Base-by-base conservation (phyloP, 2,113 vertebrate genomes). In the Anser brachyrhynchus region DNA sequence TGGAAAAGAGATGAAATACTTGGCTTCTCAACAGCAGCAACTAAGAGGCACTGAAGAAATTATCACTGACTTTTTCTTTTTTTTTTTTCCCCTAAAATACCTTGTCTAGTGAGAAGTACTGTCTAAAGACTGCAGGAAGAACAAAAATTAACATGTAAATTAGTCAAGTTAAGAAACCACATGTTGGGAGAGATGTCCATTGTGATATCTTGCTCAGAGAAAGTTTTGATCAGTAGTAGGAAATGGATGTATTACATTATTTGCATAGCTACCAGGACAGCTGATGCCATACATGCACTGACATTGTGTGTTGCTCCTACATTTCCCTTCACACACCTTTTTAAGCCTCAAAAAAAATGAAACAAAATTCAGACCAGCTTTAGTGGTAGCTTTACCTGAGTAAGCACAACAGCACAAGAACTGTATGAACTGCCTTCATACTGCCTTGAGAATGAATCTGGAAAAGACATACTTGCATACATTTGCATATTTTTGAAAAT, bases 281-380 rank as follows among this genome's bases (percentile, higher is more conserved):
- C n/a, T 33, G 57, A 71, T 59, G 55, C n/a, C 61, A 69, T 52
- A 43, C 6, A 3, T 16, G n/a, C 62, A 37, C 18, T 37, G 35
- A 35, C 26, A 26, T 52, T 29, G 59, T 2, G 6, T 15, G 72
- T 26, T 0, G 0, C 49, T 76, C 57, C 58, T 39, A 13, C 0
- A 1, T 39, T 75, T 91, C 57, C 21, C 62, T 84, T 59, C 70
- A 82, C 11, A 5, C 25, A 87, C 43, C 22, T 70, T 14, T 31
- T n/a, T 59, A 12, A 91, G 71, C 58, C 70, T 65, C 75, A 79
- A 76, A 84, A 39, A 39, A 51, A 29, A 25, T 10, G 18, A 26
- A 52, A 87, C 35, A 76, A 89, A 92, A 58, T 19, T 72, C 77
- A 69, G 74, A 78, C 29, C 33, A 71, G 26, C 33, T 76, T 84